These are phyloP conservation scores for Sebastes minor DNA, from an alignment of 2,797 vertebrate genomes.

Conservation along the genomic window DNA sequence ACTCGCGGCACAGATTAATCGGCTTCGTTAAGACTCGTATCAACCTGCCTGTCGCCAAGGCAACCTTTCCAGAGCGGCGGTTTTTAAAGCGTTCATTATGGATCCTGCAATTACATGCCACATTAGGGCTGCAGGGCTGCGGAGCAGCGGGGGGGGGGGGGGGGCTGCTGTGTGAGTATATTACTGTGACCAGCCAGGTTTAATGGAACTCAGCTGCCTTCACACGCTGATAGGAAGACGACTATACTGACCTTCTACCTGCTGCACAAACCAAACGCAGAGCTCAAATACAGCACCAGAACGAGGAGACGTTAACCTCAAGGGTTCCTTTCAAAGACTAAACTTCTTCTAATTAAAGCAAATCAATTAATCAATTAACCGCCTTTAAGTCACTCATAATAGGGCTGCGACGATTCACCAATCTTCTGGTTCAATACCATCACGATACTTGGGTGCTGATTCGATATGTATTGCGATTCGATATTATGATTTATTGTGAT, in stretches of 20 bases:
- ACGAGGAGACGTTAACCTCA: background rate
- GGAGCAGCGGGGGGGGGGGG: background rate
- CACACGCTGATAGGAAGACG: background rate
- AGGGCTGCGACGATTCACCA: too few species aligned
- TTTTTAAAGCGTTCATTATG: constrained; percentile 35
- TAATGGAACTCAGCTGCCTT: background rate
- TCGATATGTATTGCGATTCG: too few species aligned
- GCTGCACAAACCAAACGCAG: background rate
- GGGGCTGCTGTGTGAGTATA: background rate
- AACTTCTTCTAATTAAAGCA: too few species aligned
- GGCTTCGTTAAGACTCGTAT: constrained; percentile 16
- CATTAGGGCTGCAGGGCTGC: background rate
- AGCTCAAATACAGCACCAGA: background rate
- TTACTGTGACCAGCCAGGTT: background rate
- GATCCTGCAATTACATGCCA: constrained; percentile 38
- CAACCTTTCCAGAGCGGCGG: constrained; percentile 9
- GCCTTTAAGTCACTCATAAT: too few species aligned
- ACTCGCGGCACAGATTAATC: constrained; percentile 18
- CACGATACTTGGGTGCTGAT: too few species aligned
- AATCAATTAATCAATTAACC: too few species aligned
- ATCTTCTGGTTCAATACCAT: too few species aligned
- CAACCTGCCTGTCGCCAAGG: constrained; percentile 20
- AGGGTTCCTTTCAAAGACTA: background rate
- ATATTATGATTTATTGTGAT: too few species aligned
- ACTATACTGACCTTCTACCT: background rate